These are phyloP conservation scores for Silurus meridionalis DNA, from an alignment of 2,113 vertebrate species.

Conservation along the genomic window DNA sequence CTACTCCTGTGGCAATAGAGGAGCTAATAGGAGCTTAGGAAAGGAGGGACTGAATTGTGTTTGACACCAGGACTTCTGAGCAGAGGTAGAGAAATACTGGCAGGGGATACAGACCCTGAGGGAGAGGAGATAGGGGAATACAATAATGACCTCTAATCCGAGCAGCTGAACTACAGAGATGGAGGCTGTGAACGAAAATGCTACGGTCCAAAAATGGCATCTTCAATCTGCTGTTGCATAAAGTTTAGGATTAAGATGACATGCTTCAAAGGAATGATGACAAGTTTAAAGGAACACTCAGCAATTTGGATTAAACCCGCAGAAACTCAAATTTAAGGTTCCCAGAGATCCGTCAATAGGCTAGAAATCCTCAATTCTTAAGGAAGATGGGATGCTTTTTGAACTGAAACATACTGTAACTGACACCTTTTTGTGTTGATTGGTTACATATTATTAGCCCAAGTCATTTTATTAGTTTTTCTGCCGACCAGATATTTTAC, in stretches of 20 bases:
- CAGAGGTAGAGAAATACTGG: slow-evolving; percentile 2
- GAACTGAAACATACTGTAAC: not conserved
- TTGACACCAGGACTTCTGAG: slow-evolving; percentile 8
- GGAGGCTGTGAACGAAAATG: not conserved
- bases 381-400: not conserved
- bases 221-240: slow-evolving; percentile 28
- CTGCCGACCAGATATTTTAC: not conserved
- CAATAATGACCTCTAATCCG: slow-evolving; percentile 39
- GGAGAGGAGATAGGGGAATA: slow-evolving; percentile 38
- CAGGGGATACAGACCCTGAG: slow-evolving; percentile 22
- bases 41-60: not conserved
- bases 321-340: not conserved
- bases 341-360: not conserved
- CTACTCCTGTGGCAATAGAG: not conserved
- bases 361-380: not conserved
- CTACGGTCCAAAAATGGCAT: slow-evolving; percentile 16
- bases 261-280: not conserved
- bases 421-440: not conserved
- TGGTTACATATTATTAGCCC: not conserved
- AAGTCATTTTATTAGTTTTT: not conserved
- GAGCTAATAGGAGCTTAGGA: slow-evolving; percentile 22
- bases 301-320: not conserved
- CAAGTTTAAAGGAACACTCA: not conserved
- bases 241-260: slow-evolving; percentile 17
- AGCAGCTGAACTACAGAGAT: slow-evolving; percentile 25